Conservation (phyloP, 2,797 vertebrate species). For the Buceros bicornis region DNA sequence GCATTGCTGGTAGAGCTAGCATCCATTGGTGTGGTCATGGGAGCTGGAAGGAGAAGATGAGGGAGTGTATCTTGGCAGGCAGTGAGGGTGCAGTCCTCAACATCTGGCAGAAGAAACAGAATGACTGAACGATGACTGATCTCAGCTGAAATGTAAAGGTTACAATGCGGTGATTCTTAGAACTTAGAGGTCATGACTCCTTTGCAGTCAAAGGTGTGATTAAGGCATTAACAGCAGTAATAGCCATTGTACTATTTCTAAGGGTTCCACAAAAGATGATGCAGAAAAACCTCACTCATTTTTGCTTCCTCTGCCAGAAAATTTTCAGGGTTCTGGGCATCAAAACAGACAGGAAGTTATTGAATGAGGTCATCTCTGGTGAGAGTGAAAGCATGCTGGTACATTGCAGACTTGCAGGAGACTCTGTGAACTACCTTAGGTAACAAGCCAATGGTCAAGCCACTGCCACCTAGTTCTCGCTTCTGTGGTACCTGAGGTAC, state of each 20-base stretch:
- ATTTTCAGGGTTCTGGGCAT: not conserved
- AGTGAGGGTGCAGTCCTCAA: fast-evolving
- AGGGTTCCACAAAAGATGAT: not conserved
- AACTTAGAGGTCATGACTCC: not conserved
- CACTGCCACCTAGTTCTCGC: not conserved
- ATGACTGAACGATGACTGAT: not conserved
- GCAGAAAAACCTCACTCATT: not conserved
- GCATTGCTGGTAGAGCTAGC: not conserved
- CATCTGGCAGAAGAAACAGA: not conserved
- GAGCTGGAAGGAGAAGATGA: not conserved
- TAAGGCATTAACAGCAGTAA: not conserved
- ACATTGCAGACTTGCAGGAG: not conserved
- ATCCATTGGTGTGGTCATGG: not conserved
- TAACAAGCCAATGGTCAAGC: not conserved
- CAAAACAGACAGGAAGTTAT: not conserved
- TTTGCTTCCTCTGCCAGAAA: not conserved
- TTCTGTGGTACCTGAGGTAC: not conserved
- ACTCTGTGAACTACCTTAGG: not conserved
- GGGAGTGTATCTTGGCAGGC: not conserved
- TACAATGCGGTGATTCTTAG: not conserved
- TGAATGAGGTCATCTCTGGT: not conserved
- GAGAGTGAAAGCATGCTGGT: not conserved
- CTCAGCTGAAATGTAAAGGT: not conserved
- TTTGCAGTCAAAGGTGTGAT: not conserved
- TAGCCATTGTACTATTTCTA: not conserved